These are phyloP conservation scores for Linurgus olivaceus DNA, from an alignment of 2,797 vertebrate species.

Conservation along the genomic window DNA sequence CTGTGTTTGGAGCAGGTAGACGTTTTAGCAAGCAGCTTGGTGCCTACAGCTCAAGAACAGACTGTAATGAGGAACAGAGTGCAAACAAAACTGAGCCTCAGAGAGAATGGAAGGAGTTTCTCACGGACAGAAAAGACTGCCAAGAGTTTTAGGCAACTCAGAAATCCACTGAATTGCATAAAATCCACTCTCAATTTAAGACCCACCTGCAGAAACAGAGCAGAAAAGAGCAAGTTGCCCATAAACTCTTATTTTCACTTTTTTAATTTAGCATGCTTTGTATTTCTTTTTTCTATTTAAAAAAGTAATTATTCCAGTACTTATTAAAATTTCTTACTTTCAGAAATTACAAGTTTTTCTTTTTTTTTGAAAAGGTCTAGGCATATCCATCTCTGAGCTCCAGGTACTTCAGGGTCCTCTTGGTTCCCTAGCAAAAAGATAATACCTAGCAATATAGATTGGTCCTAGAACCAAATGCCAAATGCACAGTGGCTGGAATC, in stretches of 20 bases:
- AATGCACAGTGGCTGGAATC: background rate
- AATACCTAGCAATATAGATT: background rate
- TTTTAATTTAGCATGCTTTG: background rate
- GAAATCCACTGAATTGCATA: background rate
- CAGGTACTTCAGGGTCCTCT: background rate
- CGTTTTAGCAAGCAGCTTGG: background rate
- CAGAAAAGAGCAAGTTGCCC: background rate
- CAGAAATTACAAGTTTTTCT: background rate
- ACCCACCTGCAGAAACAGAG: background rate
- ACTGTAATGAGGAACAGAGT: background rate
- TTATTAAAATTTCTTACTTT: background rate
- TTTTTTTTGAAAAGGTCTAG: background rate
- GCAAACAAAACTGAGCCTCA: background rate
- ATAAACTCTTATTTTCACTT: background rate
- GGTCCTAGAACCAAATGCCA: background rate
- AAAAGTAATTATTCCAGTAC: background rate
- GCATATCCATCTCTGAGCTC: background rate
- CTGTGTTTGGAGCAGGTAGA: background rate
- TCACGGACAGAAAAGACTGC: background rate
- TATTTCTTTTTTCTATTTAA: background rate
- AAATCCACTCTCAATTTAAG: background rate
- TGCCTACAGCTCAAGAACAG: background rate
- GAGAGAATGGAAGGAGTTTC: background rate
- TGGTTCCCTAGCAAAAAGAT: background rate
- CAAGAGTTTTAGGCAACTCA: background rate